Percentiles rank a stretch among this genome's conserved stretches.
Conservation (phyloP, 2,113 vertebrate species). For the Peucedramus taeniatus region DNA sequence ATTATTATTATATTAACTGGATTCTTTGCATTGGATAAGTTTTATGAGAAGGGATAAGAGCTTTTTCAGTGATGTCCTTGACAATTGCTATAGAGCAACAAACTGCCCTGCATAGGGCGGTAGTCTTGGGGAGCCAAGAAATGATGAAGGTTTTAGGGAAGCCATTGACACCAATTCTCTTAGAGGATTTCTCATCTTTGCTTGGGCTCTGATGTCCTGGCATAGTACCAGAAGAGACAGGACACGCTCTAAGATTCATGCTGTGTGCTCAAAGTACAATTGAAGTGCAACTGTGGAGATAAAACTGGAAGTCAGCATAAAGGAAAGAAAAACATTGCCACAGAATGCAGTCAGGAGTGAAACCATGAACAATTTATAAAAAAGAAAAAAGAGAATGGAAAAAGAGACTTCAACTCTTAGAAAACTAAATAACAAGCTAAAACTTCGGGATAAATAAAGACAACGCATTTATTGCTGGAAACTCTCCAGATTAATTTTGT, state of each 20-base stretch:
- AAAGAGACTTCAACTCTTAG: background rate
- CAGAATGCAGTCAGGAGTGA: background rate
- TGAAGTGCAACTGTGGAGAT: background rate
- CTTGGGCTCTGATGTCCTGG: background rate
- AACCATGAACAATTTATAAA: background rate
- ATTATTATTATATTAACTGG: no score
- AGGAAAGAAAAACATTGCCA: background rate
- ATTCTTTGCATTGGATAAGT: background rate
- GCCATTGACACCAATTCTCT: background rate
- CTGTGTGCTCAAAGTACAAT: background rate
- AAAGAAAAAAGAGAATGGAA: background rate
- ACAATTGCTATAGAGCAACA: background rate
- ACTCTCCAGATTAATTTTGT: background rate
- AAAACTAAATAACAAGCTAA: background rate
- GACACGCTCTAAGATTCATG: background rate
- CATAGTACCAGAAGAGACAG: rapidly evolving
- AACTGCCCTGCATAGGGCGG: background rate
- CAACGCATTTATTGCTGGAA: background rate
- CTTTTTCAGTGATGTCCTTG: background rate
- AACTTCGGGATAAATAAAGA: background rate
- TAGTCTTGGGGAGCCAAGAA: background rate
- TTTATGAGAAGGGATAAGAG: background rate
- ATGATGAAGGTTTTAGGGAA: background rate
- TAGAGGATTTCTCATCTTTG: background rate
- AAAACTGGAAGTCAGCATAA: background rate